phyloP scores from a whole-genome alignment of 2,797 vertebrate species.

The Oreochromis grahami region DNA sequence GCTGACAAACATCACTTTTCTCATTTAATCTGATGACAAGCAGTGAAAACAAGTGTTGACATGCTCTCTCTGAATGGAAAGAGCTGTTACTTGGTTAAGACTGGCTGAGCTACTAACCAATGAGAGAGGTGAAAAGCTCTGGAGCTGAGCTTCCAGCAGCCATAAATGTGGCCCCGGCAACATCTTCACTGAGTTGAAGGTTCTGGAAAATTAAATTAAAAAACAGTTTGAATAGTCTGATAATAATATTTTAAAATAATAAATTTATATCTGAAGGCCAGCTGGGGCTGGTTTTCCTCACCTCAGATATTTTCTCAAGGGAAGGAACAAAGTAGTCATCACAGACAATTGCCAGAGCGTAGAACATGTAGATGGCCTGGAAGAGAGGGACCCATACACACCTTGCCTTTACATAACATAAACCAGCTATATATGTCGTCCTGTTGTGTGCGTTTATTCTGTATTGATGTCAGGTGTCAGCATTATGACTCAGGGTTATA shows the following conservation, averaged over 20 bases:
- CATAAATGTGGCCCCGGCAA: constrained; percentile 82
- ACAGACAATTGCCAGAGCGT: constrained; percentile 81
- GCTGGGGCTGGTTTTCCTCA: constrained; percentile 20
- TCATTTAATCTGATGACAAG: not conserved
- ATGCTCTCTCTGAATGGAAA: not conserved
- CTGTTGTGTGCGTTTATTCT: not conserved
- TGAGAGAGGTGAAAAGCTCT: constrained; percentile 81
- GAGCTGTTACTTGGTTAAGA: not conserved
- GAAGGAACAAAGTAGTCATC: constrained; percentile 82
- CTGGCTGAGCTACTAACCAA: constrained; percentile 64
- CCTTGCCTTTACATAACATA: not conserved
- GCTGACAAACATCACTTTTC: not conserved
- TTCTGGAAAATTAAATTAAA: constrained; percentile 55
- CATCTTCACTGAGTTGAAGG: constrained; percentile 81
- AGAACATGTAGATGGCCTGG: constrained; percentile 84
- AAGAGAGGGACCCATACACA: not conserved
- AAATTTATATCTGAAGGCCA: not conserved
- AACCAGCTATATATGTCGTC: not conserved
- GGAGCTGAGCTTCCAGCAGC: constrained; percentile 82
- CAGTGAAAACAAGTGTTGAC: not conserved
- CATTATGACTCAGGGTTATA: not conserved
- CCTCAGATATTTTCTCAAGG: constrained; percentile 83
- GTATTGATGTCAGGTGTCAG: not conserved
- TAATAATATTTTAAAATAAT: not conserved
- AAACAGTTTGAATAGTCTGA: not conserved